Evolutionary conservation across 2,888 invertebrate species (phyloP).

Genomic region (Eumacrocentrus americanus): DNA sequence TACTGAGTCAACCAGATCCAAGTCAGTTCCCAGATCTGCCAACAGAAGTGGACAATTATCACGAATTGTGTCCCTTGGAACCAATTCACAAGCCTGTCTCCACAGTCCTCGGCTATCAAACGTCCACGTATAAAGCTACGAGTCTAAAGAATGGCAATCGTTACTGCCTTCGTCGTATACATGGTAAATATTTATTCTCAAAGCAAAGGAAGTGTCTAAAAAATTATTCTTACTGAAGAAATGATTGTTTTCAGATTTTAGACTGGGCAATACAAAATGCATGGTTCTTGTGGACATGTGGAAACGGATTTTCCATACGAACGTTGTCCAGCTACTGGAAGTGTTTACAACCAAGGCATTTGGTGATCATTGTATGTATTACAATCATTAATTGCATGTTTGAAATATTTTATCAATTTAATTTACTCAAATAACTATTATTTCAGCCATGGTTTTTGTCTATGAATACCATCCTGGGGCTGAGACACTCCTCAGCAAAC

Average conservation of each 20-base stretch:
- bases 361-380: conserved; percentile 87
- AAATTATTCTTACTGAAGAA: conserved; percentile 6
- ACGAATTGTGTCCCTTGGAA: conserved; percentile 86
- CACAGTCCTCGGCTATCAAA: conserved; percentile 74
- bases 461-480: conserved; percentile 95
- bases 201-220: conserved; percentile 18
- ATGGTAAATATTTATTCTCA: conserved; percentile 65
- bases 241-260: conserved; percentile 68
- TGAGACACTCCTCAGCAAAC: conserved; percentile 84
- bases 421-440: conserved; percentile 20
- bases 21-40: conserved; percentile 77
- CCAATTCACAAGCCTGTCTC: conserved; percentile 70
- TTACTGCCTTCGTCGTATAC: conserved; percentile 86
- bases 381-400: no score
- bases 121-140: conserved; percentile 89
- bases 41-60: conserved; percentile 87
- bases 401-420: conserved; percentile 4
- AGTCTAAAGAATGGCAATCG: conserved; percentile 85
- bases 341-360: conserved; percentile 95
- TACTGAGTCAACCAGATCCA: conserved; percentile 77
- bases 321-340: conserved; percentile 90
- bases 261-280: conserved; percentile 82
- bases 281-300: conserved; percentile 88
- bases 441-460: conserved; percentile 90
- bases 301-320: conserved; percentile 94